phyloP scores from a whole-genome alignment of 1,140 invertebrate genomes.

The Hesperophylax magnus region DNA sequence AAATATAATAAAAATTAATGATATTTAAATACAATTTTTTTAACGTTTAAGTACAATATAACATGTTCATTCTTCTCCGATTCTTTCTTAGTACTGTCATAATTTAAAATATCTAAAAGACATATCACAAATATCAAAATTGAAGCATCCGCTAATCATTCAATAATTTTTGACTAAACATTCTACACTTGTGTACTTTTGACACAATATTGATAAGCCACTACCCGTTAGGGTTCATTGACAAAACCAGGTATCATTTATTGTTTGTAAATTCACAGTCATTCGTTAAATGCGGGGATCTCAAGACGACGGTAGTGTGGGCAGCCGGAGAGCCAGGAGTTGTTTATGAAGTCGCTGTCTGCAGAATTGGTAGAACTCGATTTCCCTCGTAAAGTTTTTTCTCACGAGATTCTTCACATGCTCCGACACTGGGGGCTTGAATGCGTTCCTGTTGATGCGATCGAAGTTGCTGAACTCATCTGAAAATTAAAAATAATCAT shows the following conservation, averaged over 20 bases:
- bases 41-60: neutral
- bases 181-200: neutral
- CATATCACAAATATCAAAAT: constrained; percentile 35
- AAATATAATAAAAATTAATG: neutral
- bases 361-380: constrained; percentile 94
- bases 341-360: constrained; percentile 87
- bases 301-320: constrained; percentile 58
- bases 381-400: constrained; percentile 89
- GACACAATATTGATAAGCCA: constrained; percentile 2
- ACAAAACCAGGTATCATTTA: neutral
- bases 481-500: constrained; percentile 63
- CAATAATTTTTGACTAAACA: constrained; percentile 24
- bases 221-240: too few relatives aligned
- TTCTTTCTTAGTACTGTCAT: neutral
- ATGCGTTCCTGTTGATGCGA: constrained; percentile 87
- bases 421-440: constrained; percentile 89
- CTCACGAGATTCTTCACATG: constrained; percentile 89
- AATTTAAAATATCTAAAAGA: constrained; percentile 16
- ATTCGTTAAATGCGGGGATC: neutral
- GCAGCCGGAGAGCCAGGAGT: constrained; percentile 78
- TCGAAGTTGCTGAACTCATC: constrained; percentile 82
- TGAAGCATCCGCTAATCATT: neutral
- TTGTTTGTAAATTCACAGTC: neutral
- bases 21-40: neutral
- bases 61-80: neutral